Evolutionary conservation across 2,888 invertebrate species (phyloP), one percentile per base, ranked within the genome.

Genomic region (Cylindroiulus punctatus): DNA sequence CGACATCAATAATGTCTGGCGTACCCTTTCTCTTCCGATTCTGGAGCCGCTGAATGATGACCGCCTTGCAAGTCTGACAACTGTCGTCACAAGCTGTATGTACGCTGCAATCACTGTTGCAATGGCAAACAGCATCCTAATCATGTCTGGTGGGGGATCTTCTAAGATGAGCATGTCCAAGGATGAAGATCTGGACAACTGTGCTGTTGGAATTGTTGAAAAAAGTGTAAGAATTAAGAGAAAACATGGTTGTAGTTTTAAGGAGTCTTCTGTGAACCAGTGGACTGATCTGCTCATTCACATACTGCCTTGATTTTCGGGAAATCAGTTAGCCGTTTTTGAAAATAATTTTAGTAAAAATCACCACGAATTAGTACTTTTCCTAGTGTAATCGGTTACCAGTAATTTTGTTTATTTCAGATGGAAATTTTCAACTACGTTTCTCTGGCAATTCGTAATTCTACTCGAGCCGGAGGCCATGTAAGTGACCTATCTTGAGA

Each of bases 381-480:
- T 36, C 36, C 7, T 36, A 7, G 36, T 36, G 36, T 52, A 4
- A 52, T 7, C 52, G 4, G 0, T 52, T 81, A 30, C 19, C 10
- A 5, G 81, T 2, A 19, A 86, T 76, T 76, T 65, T 32, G 5
- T 81, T 42, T 57, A 30, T 87, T 30, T 30, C 88, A 91, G 91
- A 92, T 98, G 88, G 96, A 96, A 90, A 94, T 97, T 89, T 97
- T 96, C 91, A 95, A 94, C 88, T 93, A 94, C 88, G 94, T 97
- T 87, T 95, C 96, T 2, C 94, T 93, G 88, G 94, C 95, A 57
- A 95, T 97, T 89, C 95, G 95, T 90, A 93, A 93, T 86, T 97
- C 97, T 5, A 96, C 97, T 0, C 93, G 97, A 89, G 96, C 96
- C 84, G 96, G 96, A 85, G 96, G 96, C 88, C 95, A 95, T 91